phyloP scores from a whole-genome alignment of 2,113 vertebrate genomes.

The Chionis minor region DNA sequence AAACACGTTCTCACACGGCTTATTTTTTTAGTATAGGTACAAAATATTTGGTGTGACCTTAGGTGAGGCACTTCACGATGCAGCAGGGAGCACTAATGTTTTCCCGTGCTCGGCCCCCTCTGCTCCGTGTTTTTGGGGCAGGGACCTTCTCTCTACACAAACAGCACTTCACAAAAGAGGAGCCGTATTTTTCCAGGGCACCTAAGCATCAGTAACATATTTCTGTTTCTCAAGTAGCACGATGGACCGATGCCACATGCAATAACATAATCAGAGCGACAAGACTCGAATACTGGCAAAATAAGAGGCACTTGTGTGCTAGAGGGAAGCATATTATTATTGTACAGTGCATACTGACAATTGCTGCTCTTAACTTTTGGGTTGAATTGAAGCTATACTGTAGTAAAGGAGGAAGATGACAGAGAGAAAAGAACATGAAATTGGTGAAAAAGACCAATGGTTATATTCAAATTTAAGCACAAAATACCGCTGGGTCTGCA shows the following conservation, averaged over 20 bases:
- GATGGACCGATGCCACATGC: background rate
- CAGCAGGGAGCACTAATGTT: background rate
- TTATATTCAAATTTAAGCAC: constrained; percentile 36
- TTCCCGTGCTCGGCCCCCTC: background rate
- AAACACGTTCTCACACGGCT: background rate
- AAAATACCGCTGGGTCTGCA: constrained; percentile 31
- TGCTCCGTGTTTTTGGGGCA: background rate
- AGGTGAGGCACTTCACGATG: background rate
- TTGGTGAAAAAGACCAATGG: background rate
- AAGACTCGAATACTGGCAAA: constrained; percentile 19
- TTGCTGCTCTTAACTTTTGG: constrained; percentile 25
- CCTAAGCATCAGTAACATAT: background rate
- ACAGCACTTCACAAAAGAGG: background rate
- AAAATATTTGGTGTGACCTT: background rate
- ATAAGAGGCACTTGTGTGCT: constrained; percentile 17
- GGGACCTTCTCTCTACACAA: background rate
- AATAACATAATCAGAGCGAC: constrained; percentile 12
- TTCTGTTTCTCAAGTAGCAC: constrained; percentile 3
- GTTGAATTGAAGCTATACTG: background rate
- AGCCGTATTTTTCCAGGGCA: background rate
- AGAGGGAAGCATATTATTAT: constrained; percentile 12
- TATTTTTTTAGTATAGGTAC: background rate
- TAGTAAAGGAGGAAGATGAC: background rate
- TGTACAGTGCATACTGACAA: constrained; percentile 4
- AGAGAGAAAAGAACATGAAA: background rate